These are phyloP conservation scores for Meiosimyza decipiens DNA, from an alignment of 2,888 invertebrate genomes.

Conservation along the genomic window DNA sequence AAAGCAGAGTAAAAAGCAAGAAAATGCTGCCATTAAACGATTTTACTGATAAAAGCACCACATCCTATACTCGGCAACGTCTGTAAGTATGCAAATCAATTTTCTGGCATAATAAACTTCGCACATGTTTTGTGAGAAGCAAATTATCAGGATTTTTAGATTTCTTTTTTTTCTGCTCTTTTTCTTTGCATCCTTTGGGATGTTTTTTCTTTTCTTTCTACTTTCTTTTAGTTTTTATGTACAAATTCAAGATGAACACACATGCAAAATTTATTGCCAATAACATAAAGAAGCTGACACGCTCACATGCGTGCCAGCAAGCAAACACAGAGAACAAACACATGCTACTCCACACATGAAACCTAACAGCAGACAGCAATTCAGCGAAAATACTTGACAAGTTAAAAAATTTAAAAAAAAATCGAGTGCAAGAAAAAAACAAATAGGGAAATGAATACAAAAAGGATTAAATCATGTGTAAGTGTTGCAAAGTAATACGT, in stretches of 20 bases:
- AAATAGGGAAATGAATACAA: background rate
- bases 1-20: too few relatives aligned
- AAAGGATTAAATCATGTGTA: slow-evolving; percentile 24
- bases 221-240: background rate
- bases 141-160: background rate
- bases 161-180: background rate
- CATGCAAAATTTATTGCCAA: slow-evolving; percentile 28
- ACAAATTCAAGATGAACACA: slow-evolving; percentile 22
- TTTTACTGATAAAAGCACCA: too few relatives aligned
- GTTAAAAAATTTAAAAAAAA: slow-evolving; percentile 3
- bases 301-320: background rate
- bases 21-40: too few relatives aligned
- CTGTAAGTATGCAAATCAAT: slow-evolving; percentile 30
- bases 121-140: slow-evolving; percentile 24
- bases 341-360: background rate
- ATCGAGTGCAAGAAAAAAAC: background rate
- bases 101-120: slow-evolving; percentile 25
- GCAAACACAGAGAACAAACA: background rate
- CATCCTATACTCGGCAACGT: background rate
- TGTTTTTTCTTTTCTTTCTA: background rate
- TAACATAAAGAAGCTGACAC: slow-evolving; percentile 12
- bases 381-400: background rate
- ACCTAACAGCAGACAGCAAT: background rate
- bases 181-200: background rate
- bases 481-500: slow-evolving; percentile 28